Evolutionary conservation across 2,797 vertebrate species (phyloP).

Genomic region (Chrosomus eos): DNA sequence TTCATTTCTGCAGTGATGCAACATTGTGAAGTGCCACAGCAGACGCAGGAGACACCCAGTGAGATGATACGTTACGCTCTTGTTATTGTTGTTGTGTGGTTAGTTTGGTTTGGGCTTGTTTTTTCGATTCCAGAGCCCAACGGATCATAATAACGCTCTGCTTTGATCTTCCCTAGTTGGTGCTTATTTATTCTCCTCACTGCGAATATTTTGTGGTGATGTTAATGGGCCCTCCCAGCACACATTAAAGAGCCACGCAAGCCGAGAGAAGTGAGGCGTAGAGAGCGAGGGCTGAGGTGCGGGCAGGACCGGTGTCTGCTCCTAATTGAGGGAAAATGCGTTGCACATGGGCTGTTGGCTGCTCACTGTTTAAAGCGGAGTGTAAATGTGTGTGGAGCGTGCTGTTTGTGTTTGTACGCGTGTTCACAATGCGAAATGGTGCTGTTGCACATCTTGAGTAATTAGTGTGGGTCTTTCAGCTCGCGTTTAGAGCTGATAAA

Average conservation of each 20-base stretch:
- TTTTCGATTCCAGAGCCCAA: slow-evolving; percentile 55
- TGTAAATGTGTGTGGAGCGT: slow-evolving; percentile 23
- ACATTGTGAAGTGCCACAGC: slow-evolving; percentile 65
- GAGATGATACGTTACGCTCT: slow-evolving; percentile 64
- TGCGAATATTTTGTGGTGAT: slow-evolving; percentile 74
- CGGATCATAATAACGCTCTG: slow-evolving; percentile 55
- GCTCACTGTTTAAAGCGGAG: slow-evolving; percentile 62
- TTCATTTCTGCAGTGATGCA: slow-evolving; percentile 69
- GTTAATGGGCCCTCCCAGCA: slow-evolving; percentile 70
- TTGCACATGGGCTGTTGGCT: slow-evolving; percentile 78
- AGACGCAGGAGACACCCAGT: slow-evolving; percentile 61
- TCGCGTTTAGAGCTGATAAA: slow-evolving; percentile 30
- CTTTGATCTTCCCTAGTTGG: slow-evolving; percentile 69
- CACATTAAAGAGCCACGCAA: slow-evolving; percentile 75
- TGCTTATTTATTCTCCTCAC: slow-evolving; percentile 68
- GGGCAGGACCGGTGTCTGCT: slow-evolving; percentile 75
- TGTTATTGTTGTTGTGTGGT: slow-evolving; percentile 71
- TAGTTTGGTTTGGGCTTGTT: slow-evolving; percentile 68
- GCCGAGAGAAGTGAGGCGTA: slow-evolving; percentile 69
- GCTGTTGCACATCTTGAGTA: slow-evolving; percentile 31
- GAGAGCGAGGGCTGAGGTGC: slow-evolving; percentile 67
- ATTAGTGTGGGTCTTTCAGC: slow-evolving; percentile 50
- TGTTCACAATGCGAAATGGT: slow-evolving; percentile 25
- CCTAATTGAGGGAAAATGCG: slow-evolving; percentile 81
- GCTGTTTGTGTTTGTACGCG: slow-evolving; percentile 14